Conservation (phyloP, 2,113 vertebrate genomes). For the Sinocyclocheilus maitianheensis region DNA sequence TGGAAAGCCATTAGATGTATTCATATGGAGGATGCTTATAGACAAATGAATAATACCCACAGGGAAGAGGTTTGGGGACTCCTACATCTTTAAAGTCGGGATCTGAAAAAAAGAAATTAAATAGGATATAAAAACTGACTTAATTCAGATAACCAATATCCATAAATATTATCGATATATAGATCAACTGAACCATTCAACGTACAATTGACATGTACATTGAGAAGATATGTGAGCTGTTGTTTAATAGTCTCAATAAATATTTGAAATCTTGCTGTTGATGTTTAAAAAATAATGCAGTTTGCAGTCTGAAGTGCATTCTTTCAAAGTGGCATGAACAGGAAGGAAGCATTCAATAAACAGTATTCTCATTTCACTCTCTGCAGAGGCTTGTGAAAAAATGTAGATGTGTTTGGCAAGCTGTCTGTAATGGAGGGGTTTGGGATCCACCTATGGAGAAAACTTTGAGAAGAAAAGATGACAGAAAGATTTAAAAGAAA, state of each 20-base stretch:
- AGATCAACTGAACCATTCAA: not conserved
- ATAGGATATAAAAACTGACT: constrained; percentile 55
- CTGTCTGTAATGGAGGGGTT: not conserved
- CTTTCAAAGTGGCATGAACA: not conserved
- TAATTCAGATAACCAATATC: constrained; percentile 45
- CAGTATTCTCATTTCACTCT: not conserved
- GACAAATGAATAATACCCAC: constrained; percentile 83
- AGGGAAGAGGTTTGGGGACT: constrained; percentile 93
- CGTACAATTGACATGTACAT: not conserved
- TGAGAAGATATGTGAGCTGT: not conserved
- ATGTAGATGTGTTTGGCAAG: not conserved
- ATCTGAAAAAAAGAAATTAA: constrained; percentile 82
- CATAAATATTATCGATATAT: constrained; percentile 21
- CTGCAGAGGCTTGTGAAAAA: not conserved
- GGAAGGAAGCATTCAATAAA: not conserved
- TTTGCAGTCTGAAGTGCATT: not conserved
- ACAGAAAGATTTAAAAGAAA: not conserved
- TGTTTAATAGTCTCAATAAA: constrained; percentile 18
- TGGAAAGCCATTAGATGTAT: constrained; percentile 21
- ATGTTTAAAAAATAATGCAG: constrained; percentile 6
- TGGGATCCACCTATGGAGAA: not conserved
- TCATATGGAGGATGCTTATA: constrained; percentile 27
- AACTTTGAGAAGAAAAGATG: not conserved
- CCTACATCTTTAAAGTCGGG: constrained; percentile 98
- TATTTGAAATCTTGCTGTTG: not conserved